These are phyloP conservation scores for Epinotia ramella DNA, from an alignment of 2,888 invertebrate genomes.

Conservation along the genomic window DNA sequence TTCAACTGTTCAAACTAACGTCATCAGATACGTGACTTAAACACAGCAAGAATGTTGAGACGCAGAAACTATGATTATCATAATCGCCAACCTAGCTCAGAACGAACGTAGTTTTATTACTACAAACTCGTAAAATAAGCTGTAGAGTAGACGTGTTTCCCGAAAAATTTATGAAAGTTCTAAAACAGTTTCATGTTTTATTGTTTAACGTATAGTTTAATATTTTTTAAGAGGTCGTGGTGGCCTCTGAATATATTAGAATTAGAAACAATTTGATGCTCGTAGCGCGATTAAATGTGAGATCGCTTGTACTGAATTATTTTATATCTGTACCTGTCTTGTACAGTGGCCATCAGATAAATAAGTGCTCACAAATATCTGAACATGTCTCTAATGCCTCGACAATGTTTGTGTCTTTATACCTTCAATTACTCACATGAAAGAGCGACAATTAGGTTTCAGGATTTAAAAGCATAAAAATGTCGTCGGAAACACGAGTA, in stretches of 20 bases:
- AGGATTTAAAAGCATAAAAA: too few species aligned
- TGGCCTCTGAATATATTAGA: neutral
- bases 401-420: too few species aligned
- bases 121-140: conserved; percentile 16
- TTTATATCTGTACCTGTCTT: too few species aligned
- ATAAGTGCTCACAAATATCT: too few species aligned
- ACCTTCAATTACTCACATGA: too few species aligned
- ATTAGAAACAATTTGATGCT: neutral
- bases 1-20: neutral
- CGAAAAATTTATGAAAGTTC: conserved; percentile 2
- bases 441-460: too few species aligned
- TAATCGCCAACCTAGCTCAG: neutral
- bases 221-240: neutral
- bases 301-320: neutral
- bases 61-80: neutral
- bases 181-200: neutral
- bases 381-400: too few species aligned
- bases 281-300: neutral
- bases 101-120: conserved; percentile 17
- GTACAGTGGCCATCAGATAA: too few species aligned
- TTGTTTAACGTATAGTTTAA: neutral
- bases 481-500: too few species aligned
- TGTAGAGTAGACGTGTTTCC: conserved; percentile 1
- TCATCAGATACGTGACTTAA: neutral
- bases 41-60: neutral